Evolutionary conservation across 2,888 invertebrate species (phyloP).

Genomic region (Lamellibrachia columna): DNA sequence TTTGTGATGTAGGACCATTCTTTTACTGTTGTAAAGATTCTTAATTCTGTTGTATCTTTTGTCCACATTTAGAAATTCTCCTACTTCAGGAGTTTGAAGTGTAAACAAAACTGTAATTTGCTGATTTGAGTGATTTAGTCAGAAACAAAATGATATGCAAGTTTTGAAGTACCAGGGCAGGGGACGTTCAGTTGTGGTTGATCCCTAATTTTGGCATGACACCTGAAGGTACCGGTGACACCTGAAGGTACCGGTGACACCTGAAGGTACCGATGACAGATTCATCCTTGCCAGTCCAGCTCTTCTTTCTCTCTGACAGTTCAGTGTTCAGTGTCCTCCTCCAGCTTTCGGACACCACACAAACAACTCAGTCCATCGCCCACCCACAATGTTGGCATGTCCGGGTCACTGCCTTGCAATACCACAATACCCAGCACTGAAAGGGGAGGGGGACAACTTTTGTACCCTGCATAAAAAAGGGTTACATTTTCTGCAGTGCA

Average conservation of each 20-base stretch:
- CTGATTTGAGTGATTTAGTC: not conserved
- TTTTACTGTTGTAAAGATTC: no score
- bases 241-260: not conserved
- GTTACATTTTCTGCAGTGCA: not conserved
- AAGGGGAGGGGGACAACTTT: not conserved
- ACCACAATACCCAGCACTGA: not conserved
- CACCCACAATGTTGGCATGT: not conserved
- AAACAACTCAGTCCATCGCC: not conserved
- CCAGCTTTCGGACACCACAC: not conserved
- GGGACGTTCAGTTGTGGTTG: not conserved
- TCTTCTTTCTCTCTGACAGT: not conserved
- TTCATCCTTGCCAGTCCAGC: not conserved
- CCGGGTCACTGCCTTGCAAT: not conserved
- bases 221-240: not conserved
- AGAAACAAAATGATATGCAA: not conserved
- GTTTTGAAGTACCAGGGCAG: not conserved
- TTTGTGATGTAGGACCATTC: no score
- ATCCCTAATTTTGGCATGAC: not conserved
- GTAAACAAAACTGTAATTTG: not conserved
- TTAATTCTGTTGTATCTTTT: not conserved
- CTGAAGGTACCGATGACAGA: not conserved
- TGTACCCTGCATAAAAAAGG: not conserved
- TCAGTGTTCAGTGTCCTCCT: not conserved
- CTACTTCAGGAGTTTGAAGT: not conserved
- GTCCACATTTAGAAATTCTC: not conserved